These are phyloP conservation scores for Philypnodon macrostomus DNA, from an alignment of 2,797 vertebrate genomes.

Conservation along the genomic window DNA sequence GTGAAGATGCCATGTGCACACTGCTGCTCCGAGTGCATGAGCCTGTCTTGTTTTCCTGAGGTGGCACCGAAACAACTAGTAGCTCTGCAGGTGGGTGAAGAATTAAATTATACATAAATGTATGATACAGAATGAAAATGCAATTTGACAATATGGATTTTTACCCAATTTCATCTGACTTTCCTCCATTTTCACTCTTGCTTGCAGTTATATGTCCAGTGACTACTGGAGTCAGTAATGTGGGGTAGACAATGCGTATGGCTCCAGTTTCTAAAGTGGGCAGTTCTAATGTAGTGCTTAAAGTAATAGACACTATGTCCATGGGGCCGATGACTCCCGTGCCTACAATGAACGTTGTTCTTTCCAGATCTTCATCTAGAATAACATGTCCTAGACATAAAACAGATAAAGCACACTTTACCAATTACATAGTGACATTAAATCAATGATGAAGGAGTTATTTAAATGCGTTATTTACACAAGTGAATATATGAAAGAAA, in stretches of 20 bases:
- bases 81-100: slow-evolving; percentile 74
- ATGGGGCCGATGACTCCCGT: slow-evolving; percentile 84
- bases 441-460: no score
- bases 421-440: neutral
- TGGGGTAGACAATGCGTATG: slow-evolving; percentile 83
- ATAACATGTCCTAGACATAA: slow-evolving; percentile 85
- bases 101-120: neutral
- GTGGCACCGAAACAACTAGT: slow-evolving; percentile 88
- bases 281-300: slow-evolving; percentile 87
- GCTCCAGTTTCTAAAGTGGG: slow-evolving; percentile 87
- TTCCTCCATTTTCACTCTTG: slow-evolving; percentile 82
- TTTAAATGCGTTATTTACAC: no score
- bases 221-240: slow-evolving; percentile 81
- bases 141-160: slow-evolving; percentile 9
- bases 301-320: slow-evolving; percentile 84
- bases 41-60: slow-evolving; percentile 73
- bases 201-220: slow-evolving; percentile 53
- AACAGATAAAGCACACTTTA: slow-evolving; percentile 1
- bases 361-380: slow-evolving; percentile 87
- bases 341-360: slow-evolving; percentile 84
- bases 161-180: slow-evolving; percentile 85
- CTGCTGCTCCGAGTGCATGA: slow-evolving; percentile 63
- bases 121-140: neutral
- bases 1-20: slow-evolving; percentile 81
- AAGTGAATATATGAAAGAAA: no score